A percentile compares a stretch with the other conserved stretches of the same genome.
These are phyloP conservation scores for Amblyteles armatorius DNA, from an alignment of 2,888 invertebrate genomes.

Conservation along the genomic window DNA sequence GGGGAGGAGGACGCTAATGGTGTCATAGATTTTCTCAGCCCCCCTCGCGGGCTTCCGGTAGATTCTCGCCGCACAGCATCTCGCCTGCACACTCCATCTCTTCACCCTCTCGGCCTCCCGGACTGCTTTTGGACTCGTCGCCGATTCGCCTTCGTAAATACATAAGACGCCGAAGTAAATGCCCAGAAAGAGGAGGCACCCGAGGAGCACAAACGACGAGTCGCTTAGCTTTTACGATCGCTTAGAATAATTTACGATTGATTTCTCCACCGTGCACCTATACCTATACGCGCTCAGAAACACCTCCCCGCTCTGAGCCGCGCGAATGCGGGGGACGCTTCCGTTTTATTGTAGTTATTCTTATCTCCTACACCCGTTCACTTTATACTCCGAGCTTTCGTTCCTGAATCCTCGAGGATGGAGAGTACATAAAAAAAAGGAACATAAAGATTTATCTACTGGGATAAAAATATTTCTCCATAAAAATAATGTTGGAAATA, in stretches of 20 bases:
- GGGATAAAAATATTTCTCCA: background rate
- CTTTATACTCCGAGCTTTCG: slow-evolving; percentile 5
- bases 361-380: background rate
- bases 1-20: slow-evolving; percentile 72
- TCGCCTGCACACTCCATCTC: slow-evolving; percentile 2
- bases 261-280: slow-evolving; percentile 50
- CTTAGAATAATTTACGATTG: slow-evolving; percentile 78
- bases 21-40: slow-evolving; percentile 74
- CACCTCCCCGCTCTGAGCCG: background rate
- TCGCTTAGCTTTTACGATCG: slow-evolving; percentile 76
- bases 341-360: background rate
- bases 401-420: background rate
- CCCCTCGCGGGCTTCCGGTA: slow-evolving; percentile 61
- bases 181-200: slow-evolving; percentile 54
- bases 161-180: slow-evolving; percentile 49
- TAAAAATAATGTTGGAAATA: background rate
- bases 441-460: background rate
- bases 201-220: slow-evolving; percentile 72
- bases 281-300: background rate
- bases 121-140: slow-evolving; percentile 9
- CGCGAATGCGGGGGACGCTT: background rate
- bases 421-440: background rate
- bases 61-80: background rate
- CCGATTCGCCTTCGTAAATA: slow-evolving; percentile 43
- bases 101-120: slow-evolving; percentile 2